Conservation (phyloP, 2,797 vertebrate species). For the Denticeps clupeoides region DNA sequence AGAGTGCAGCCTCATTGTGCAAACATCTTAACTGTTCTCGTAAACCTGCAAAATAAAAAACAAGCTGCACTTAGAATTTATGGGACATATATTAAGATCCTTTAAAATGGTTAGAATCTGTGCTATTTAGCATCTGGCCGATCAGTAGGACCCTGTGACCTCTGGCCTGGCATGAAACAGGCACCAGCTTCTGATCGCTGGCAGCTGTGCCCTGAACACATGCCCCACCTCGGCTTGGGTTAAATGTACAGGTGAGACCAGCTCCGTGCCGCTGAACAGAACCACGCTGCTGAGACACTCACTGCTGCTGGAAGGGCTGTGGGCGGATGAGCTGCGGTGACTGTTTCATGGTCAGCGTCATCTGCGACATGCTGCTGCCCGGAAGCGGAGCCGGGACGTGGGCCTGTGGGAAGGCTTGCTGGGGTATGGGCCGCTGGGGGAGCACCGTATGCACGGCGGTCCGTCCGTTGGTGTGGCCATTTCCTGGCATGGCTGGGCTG, state of each 20-base stretch:
- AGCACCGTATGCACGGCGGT: constrained; percentile 37
- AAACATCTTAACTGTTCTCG: too few species aligned
- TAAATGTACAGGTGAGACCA: constrained; percentile 8
- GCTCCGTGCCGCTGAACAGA: neutral
- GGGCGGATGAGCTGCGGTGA: constrained; percentile 61
- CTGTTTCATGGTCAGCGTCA: constrained; percentile 82
- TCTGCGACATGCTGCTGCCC: constrained; percentile 63
- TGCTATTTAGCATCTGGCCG: neutral
- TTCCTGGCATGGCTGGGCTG: constrained; percentile 48
- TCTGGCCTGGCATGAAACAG: neutral
- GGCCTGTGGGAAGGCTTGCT: constrained; percentile 59
- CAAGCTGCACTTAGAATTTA: too few species aligned
- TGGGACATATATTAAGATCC: too few species aligned
- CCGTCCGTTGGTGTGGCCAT: constrained; percentile 49
- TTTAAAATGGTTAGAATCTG: neutral
- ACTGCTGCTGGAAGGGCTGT: constrained; percentile 80
- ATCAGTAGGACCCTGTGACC: constrained; percentile 8
- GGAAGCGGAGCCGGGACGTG: constrained; percentile 42
- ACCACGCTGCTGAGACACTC: constrained; percentile 59
- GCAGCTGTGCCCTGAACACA: constrained; percentile 9
- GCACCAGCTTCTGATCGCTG: neutral
- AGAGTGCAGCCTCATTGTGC: too few species aligned
- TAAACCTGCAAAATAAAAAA: too few species aligned
- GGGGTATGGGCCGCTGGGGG: constrained; percentile 70
- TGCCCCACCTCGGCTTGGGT: neutral